A percentile compares a stretch with the other conserved stretches of the same genome.
Evolutionary conservation across 2,113 vertebrate species (phyloP).

Genomic region (Dicrurus megarhynchus): DNA sequence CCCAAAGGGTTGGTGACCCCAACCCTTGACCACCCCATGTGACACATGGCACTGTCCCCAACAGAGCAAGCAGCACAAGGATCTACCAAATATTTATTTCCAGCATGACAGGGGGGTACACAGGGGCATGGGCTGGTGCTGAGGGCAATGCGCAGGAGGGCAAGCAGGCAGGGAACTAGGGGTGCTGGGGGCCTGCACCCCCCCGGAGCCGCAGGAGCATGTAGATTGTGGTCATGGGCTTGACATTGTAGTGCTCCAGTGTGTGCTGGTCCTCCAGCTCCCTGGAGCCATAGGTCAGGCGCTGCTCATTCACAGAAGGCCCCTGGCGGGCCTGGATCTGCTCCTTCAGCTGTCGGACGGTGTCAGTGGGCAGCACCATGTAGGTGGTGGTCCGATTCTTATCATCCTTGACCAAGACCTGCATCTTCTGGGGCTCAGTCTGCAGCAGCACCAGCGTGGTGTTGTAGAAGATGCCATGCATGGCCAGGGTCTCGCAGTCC

Average conservation of each 20-base stretch:
- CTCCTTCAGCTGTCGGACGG: not conserved
- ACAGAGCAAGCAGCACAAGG: not conserved
- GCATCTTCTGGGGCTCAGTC: not conserved
- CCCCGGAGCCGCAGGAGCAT: conserved; percentile 31
- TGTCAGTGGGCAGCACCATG: not conserved
- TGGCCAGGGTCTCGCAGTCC: not conserved
- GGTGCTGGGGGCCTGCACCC: not conserved
- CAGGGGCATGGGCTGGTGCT: not conserved
- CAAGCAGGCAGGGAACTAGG: not conserved
- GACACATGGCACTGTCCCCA: not conserved
- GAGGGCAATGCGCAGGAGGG: not conserved
- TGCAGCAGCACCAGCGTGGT: not conserved
- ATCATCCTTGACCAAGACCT: not conserved
- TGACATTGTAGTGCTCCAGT: accelerated
- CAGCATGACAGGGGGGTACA: not conserved
- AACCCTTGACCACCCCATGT: not conserved
- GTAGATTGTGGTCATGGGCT: not conserved
- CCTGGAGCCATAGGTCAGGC: not conserved
- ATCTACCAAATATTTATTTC: not conserved
- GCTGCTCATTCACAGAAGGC: not conserved
- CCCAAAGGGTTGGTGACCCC: not conserved
- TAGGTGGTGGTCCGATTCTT: not conserved
- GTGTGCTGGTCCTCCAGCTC: not conserved
- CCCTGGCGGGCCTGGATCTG: not conserved
- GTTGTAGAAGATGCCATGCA: not conserved